phyloP scores from a whole-genome alignment of 2,113 vertebrate genomes.

The Scomber colias region DNA sequence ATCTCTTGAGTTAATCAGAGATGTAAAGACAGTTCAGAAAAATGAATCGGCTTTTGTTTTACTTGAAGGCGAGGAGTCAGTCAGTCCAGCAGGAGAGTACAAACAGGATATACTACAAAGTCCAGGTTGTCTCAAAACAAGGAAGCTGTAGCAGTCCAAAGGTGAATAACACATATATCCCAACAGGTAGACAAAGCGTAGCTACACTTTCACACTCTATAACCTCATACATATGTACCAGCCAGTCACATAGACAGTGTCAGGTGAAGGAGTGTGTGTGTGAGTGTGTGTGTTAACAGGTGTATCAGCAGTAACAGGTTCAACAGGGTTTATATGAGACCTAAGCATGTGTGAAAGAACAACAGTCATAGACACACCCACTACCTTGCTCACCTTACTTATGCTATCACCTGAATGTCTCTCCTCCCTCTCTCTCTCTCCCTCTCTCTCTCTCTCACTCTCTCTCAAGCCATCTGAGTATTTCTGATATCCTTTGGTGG shows the following conservation, averaged over 20 bases:
- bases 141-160: slow-evolving; percentile 47
- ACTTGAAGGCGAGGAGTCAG: not conserved
- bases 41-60: not conserved
- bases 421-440: not conserved
- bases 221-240: not conserved
- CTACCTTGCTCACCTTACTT: slow-evolving; percentile 28
- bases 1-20: not conserved
- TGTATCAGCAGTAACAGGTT: slow-evolving; percentile 59
- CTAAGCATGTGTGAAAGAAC: slow-evolving; percentile 29
- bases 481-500: not conserved
- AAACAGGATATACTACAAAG: slow-evolving; percentile 51
- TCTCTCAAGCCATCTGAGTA: too few relatives aligned
- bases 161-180: slow-evolving; percentile 34
- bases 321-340: slow-evolving; percentile 54
- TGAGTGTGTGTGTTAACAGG: slow-evolving; percentile 12
- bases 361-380: slow-evolving; percentile 65
- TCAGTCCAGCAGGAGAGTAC: not conserved
- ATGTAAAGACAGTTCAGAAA: not conserved
- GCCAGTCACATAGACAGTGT: not conserved
- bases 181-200: not conserved
- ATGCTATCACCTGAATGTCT: slow-evolving; percentile 8
- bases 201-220: not conserved
- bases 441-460: not conserved
- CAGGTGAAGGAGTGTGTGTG: slow-evolving; percentile 7
- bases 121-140: slow-evolving; percentile 16